These are phyloP conservation scores for Prunella fulvescens DNA, from an alignment of 2,113 vertebrate species.

Conservation along the genomic window DNA sequence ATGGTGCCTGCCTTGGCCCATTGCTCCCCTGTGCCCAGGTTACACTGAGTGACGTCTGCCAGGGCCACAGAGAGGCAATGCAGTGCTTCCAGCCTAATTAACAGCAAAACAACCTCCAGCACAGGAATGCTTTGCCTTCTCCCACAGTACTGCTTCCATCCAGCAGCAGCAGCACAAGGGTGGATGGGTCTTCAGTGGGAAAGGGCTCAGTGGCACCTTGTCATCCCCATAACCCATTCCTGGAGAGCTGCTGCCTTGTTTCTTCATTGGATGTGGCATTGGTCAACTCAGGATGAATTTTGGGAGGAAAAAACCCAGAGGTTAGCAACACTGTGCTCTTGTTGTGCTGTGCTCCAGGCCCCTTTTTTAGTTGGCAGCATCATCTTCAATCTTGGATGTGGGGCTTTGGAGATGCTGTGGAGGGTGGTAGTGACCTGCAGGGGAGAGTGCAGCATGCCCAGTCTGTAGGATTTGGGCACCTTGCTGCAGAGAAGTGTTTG, in stretches of 20 bases:
- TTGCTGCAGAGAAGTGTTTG: not conserved
- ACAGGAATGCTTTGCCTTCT: not conserved
- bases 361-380: not conserved
- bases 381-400: not conserved
- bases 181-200: not conserved
- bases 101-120: not conserved
- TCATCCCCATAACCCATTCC: not conserved
- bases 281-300: not conserved
- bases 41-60: not conserved
- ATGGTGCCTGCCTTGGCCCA: not conserved
- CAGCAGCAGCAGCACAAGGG: not conserved
- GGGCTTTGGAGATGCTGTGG: not conserved
- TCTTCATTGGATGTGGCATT: not conserved
- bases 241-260: not conserved
- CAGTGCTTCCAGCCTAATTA: not conserved
- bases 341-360: not conserved
- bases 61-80: not conserved
- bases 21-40: not conserved
- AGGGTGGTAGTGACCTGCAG: not conserved
- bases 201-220: not conserved
- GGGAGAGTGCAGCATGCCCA: not conserved
- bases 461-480: not conserved
- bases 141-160: not conserved
- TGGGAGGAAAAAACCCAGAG: accelerated
- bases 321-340: not conserved